Evolutionary conservation across 2,797 vertebrate species (phyloP).

Genomic region (Hoplostethus atlanticus): DNA sequence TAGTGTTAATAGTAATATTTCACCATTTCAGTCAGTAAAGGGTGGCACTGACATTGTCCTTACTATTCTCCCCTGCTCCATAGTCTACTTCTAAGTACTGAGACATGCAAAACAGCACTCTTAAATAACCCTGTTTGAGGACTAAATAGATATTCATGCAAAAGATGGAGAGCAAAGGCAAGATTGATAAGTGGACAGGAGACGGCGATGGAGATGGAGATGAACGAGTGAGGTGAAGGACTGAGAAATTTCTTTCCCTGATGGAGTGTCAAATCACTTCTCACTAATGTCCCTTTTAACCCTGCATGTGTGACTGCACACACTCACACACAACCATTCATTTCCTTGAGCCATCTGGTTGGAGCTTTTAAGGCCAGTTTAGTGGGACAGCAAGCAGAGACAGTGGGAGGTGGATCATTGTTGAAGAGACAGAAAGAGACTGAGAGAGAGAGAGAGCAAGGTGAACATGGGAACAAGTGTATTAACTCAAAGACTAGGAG

Average conservation of each 20-base stretch:
- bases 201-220: constrained; percentile 42
- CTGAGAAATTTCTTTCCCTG: constrained; percentile 54
- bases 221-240: constrained; percentile 66
- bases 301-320: constrained; percentile 58
- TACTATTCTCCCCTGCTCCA: constrained; percentile 6
- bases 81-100: constrained; percentile 33
- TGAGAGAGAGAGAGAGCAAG: constrained; percentile 21
- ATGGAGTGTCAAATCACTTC: constrained; percentile 67
- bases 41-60: constrained; percentile 26
- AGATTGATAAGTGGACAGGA: constrained; percentile 49
- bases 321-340: constrained; percentile 37
- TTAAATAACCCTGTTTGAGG: constrained; percentile 58
- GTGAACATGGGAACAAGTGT: constrained; percentile 54
- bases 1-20: no score
- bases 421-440: constrained; percentile 2
- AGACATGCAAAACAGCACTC: constrained; percentile 39
- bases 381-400: constrained; percentile 47
- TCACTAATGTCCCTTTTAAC: constrained; percentile 72
- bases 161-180: constrained; percentile 49
- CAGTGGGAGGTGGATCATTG: constrained; percentile 10
- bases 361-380: constrained; percentile 67
- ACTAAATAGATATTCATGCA: constrained; percentile 60
- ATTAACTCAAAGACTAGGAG: constrained; percentile 27
- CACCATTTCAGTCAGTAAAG: constrained; percentile 16
- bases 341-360: constrained; percentile 65